Conservation (phyloP, 2,113 vertebrate genomes). For the Pseudopipra pipra region DNA sequence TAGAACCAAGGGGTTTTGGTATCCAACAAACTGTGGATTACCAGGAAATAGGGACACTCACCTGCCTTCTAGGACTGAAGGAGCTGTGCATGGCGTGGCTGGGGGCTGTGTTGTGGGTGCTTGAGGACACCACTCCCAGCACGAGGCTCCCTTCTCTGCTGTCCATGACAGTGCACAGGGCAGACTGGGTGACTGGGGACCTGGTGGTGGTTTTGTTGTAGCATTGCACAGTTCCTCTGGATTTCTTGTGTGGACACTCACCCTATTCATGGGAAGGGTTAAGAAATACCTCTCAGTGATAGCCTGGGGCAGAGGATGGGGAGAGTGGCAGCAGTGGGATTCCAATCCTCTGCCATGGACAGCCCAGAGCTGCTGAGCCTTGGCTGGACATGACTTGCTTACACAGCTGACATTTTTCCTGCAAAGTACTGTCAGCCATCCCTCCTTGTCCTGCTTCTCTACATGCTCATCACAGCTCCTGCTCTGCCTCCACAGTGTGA, state of each 20-base stretch:
- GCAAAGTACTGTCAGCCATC: accelerated
- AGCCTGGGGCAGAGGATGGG: neutral
- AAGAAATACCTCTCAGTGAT: neutral
- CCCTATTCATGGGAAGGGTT: accelerated
- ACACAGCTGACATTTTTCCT: neutral
- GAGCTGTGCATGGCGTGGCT: neutral
- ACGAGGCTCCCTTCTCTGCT: neutral
- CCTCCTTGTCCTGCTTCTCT: neutral
- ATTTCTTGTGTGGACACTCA: accelerated
- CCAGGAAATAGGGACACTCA: accelerated
- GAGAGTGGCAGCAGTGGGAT: accelerated
- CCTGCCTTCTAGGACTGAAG: accelerated
- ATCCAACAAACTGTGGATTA: too few relatives aligned
- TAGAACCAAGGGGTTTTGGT: neutral
- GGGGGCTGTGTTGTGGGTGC: neutral
- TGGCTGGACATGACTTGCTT: neutral
- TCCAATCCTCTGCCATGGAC: accelerated
- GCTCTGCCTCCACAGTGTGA: neutral
- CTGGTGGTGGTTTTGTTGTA: accelerated
- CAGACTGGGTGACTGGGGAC: accelerated
- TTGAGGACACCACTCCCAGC: neutral
- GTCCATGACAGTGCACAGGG: accelerated
- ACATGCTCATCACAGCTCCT: accelerated
- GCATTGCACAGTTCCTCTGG: neutral
- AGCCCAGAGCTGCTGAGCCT: neutral